A percentile compares a stretch with the other conserved stretches of the same genome.
These are phyloP conservation scores for Himalopsyche kuldschensis DNA, from an alignment of 2,888 invertebrate genomes.

Conservation along the genomic window DNA sequence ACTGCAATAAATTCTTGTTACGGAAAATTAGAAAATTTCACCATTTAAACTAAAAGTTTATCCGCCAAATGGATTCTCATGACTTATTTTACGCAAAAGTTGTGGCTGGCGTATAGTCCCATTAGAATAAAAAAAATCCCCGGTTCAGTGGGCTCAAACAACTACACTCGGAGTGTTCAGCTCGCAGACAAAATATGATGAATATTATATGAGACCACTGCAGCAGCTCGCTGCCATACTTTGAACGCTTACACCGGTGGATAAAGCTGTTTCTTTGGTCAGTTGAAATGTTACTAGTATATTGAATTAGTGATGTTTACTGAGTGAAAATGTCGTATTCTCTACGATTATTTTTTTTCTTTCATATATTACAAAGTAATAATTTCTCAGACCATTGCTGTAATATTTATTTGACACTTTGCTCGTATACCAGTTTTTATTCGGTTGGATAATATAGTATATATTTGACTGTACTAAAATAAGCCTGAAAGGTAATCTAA, in stretches of 20 bases:
- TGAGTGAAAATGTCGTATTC: not conserved
- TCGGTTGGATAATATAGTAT: too few species aligned
- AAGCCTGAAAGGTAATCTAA: too few species aligned
- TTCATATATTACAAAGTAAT: not conserved
- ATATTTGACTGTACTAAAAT: too few species aligned
- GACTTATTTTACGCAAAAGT: not conserved
- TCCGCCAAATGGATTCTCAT: not conserved
- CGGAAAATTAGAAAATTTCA: not conserved
- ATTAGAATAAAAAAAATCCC: not conserved
- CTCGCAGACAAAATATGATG: conserved; percentile 32
- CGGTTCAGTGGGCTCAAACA: not conserved
- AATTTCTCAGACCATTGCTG: too few species aligned
- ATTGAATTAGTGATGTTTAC: not conserved
- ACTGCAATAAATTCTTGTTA: not conserved
- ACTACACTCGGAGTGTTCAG: not conserved
- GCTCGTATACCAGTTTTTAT: too few species aligned
- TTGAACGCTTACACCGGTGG: not conserved
- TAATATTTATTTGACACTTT: too few species aligned
- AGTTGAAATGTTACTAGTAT: not conserved
- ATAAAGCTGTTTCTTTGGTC: not conserved
- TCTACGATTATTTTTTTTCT: not conserved
- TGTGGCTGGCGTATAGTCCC: not conserved
- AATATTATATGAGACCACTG: conserved; percentile 26
- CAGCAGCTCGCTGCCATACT: not conserved
- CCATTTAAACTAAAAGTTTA: not conserved